These are phyloP conservation scores for Leptosomus discolor DNA, from an alignment of 2,113 vertebrate genomes.

Conservation along the genomic window DNA sequence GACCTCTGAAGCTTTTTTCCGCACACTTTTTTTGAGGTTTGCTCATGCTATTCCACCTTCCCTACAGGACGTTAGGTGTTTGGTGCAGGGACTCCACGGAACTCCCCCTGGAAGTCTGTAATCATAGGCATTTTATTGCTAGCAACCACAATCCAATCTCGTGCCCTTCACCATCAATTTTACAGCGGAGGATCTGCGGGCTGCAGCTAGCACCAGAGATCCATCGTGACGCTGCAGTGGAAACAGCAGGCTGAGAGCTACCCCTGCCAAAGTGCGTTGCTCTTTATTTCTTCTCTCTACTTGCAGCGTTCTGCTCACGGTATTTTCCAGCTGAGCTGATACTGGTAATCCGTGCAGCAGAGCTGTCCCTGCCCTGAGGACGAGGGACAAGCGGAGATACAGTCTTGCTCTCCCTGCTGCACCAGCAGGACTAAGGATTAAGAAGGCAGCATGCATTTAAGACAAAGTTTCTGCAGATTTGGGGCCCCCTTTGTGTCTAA, in stretches of 20 bases:
- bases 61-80: background rate
- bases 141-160: background rate
- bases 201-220: background rate
- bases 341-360: background rate
- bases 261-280: background rate
- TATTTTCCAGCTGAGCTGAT: background rate
- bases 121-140: background rate
- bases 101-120: background rate
- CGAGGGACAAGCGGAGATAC: background rate
- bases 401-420: background rate
- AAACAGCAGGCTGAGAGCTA: background rate
- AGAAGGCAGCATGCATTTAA: background rate
- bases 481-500: background rate
- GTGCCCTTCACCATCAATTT: background rate
- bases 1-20: background rate
- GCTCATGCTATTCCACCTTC: background rate
- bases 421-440: background rate
- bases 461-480: background rate
- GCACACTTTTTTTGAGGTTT: background rate
- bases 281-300: background rate
- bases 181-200: background rate
- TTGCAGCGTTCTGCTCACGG: background rate
- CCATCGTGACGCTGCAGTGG: accelerated
- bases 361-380: background rate
- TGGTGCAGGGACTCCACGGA: background rate